Evolutionary conservation across 2,113 vertebrate species (phyloP), one percentile per base, ranked within the genome.

Genomic region (Rousettus leschenaultii): DNA sequence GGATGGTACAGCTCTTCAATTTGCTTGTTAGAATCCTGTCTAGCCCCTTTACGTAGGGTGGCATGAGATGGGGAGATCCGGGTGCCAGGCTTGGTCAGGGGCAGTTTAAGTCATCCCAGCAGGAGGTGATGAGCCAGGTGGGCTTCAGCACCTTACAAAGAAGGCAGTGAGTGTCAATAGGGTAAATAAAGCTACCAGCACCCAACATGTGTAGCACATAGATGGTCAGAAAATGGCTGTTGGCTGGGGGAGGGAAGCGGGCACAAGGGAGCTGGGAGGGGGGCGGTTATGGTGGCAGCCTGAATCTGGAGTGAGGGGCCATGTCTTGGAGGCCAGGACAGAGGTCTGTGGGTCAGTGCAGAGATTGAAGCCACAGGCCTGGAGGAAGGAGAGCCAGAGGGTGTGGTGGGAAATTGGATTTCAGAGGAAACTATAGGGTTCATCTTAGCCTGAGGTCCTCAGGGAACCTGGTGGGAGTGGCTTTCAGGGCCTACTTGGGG

Each of bases 131-230:
- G 75, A 33, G 71, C 11, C 0, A 1, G 21, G 6, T 28, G 26
- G 73, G 86, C 2, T 19, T 84, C 22, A 13, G 55, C 66, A 38
- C 51, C 9, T 12, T 7, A 38, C 2, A 0, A 38, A 83, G 86
- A n/a, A 77, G 59, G 3, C 3, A 5, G 14, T 2, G 0, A 2
- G 6, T 1, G 0, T 19, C 51, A 28, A 5, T 35, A 53, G 80
- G 11, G 1, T 16, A 24, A 28, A 33, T 9, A 4, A 14, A n/a
- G 63, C 24, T 12, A 4, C 6, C 18, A 5, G 35, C 5, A 3
- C 19, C 51, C 30, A 1, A 10, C 1, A 3, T 8, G 10, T 66
- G 28, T 43, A 55, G 65, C 24, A 0, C 14, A 0, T 21, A 53
- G 26, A 3, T n/a, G 7, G 6, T 24, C 30, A 21, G 38, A 40